phyloP scores from a whole-genome alignment of 2,797 vertebrate genomes.

The Helostoma temminkii region DNA sequence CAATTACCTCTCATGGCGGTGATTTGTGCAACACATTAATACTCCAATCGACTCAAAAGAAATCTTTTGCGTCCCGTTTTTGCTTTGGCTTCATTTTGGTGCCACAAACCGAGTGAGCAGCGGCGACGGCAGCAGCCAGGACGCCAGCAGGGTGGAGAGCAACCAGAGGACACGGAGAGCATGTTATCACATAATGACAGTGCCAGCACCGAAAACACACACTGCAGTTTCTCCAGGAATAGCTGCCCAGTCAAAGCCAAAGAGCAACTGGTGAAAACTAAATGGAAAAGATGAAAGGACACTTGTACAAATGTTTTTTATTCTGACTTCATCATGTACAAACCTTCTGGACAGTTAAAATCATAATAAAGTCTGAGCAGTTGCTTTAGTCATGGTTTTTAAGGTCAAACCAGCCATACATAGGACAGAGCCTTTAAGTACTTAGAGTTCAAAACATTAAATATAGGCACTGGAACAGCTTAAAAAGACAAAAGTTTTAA shows the following conservation, averaged over 20 bases:
- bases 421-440: slow-evolving; percentile 69
- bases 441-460: slow-evolving; percentile 76
- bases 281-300: slow-evolving; percentile 15
- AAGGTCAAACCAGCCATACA: slow-evolving; percentile 61
- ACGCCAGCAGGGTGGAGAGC: slow-evolving; percentile 63
- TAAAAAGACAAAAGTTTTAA: slow-evolving; percentile 72
- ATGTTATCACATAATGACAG: slow-evolving; percentile 71
- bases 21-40: slow-evolving; percentile 46
- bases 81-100: slow-evolving; percentile 39
- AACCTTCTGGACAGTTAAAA: slow-evolving; percentile 60
- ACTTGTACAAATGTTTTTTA: slow-evolving; percentile 69
- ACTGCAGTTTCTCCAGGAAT: slow-evolving; percentile 57
- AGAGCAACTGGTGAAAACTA: slow-evolving; percentile 25
- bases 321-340: slow-evolving; percentile 74
- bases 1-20: slow-evolving; percentile 51
- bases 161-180: slow-evolving; percentile 35
- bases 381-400: slow-evolving; percentile 48
- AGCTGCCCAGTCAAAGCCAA: slow-evolving; percentile 33
- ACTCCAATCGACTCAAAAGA: slow-evolving; percentile 24
- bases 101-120: slow-evolving; percentile 49
- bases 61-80: slow-evolving; percentile 46
- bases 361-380: slow-evolving; percentile 56
- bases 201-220: slow-evolving; percentile 34
- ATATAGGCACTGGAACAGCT: slow-evolving; percentile 77
- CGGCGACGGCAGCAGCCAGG: slow-evolving; percentile 42